These are phyloP conservation scores for Neuroterus valhalla DNA, from an alignment of 1,140 invertebrate species.

Conservation along the genomic window DNA sequence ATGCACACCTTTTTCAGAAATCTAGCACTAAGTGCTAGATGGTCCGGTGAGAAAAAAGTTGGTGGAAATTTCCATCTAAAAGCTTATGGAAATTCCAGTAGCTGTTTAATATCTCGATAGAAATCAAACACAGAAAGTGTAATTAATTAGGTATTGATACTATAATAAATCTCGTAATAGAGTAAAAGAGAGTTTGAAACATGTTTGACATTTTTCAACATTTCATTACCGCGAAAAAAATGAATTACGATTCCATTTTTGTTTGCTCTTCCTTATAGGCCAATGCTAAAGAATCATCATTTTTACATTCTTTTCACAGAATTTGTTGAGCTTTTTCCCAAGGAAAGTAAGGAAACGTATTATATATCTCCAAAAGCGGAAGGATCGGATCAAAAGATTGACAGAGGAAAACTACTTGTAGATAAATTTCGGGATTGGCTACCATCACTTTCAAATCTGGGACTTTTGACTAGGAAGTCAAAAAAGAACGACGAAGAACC, in stretches of 20 bases:
- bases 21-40: background rate
- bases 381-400: slow-evolving; percentile 32
- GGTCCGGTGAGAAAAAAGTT: background rate
- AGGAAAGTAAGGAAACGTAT: slow-evolving; percentile 36
- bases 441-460: too few species aligned
- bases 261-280: background rate
- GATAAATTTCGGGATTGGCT: slow-evolving; percentile 38
- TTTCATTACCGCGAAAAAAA: too few species aligned
- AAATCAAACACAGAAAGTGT: too few species aligned
- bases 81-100: background rate
- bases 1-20: background rate
- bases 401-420: slow-evolving; percentile 37
- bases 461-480: too few species aligned
- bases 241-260: background rate
- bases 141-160: background rate
- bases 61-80: background rate
- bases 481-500: too few species aligned
- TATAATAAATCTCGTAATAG: too few species aligned
- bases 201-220: too few species aligned
- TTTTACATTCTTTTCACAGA: slow-evolving; percentile 23
- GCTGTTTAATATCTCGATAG: background rate
- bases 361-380: too few species aligned
- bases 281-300: slow-evolving; percentile 20
- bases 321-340: slow-evolving; percentile 22
- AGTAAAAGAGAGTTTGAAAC: too few species aligned